phyloP scores from a whole-genome alignment of 2,888 invertebrate genomes.

The Netelia fuscicornis region DNA sequence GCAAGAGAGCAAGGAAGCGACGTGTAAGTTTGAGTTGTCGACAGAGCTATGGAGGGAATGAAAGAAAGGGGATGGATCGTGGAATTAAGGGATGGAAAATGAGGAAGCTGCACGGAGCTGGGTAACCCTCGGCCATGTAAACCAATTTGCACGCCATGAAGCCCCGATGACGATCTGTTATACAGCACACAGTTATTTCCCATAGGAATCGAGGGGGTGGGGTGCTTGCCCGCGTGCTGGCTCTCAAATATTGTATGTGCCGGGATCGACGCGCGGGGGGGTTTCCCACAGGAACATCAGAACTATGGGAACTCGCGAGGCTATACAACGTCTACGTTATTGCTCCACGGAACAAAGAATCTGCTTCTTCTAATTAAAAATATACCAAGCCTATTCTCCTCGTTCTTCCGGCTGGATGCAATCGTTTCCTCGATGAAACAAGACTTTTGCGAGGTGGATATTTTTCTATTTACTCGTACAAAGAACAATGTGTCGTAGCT shows the following conservation, averaged over 20 bases:
- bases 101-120: conserved; percentile 53
- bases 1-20: not conserved
- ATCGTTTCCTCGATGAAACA: not conserved
- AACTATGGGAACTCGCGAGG: conserved; percentile 77
- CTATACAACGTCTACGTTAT: conserved; percentile 41
- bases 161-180: conserved; percentile 78
- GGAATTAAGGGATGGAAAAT: conserved; percentile 52
- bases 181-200: conserved; percentile 81
- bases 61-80: not conserved
- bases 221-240: conserved; percentile 40
- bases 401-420: not conserved
- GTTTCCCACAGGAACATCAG: conserved; percentile 81
- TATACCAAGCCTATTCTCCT: not conserved
- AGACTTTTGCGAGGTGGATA: no score
- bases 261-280: conserved; percentile 64
- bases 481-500: no score
- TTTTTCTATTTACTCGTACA: no score
- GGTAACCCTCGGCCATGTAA: conserved; percentile 77
- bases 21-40: not conserved
- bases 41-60: not conserved
- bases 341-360: conserved; percentile 56
- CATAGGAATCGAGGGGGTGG: conserved; percentile 80
- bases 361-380: conserved; percentile 53
- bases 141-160: conserved; percentile 84
- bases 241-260: conserved; percentile 58